Base-by-base conservation (phyloP, 2,113 vertebrate species). In the Poecilia latipinna region DNA sequence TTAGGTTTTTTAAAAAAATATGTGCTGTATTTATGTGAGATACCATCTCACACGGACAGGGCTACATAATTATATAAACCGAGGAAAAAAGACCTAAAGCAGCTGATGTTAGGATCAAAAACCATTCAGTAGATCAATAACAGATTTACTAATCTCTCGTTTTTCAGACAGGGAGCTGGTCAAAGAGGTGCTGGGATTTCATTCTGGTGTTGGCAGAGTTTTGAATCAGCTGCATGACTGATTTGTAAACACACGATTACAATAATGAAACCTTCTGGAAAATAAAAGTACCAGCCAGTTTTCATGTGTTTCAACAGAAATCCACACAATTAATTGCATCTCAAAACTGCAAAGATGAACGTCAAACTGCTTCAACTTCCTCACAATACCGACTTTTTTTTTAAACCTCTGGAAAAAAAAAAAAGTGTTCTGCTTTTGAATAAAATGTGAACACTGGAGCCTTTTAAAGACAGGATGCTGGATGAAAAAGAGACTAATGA, bases 401-500 rank as follows among this genome's bases (percentile, higher is more conserved):
- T 44, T 44, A 17, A 37, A 28, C 8, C n/a, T 64, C 37, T 29
- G 22, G 28, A 28, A 28, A 1, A 33, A 28, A 28, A 1, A 33
- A 37, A 24, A 65, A 2, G 2, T 42, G 0, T 24, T 37, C 35
- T 65, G 10, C 4, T 4, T 37, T 54, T 57, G 24, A 22, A 39
- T 24, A 44, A 65, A 72, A 1, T 19, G 11, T 24, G 8, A 66
- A 28, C 26, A 8, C 22, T 31, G 61, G 54, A 5, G 68, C 5
- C 4, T 8, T 29, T 26, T 28, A 11, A 54, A 37, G 32, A 69
- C 65, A 65, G 26, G 13, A 67, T 11, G 61, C 51, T 24, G n/a
- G 66, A 48, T 12, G 33, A 28, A 26, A 62, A 37, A 13, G 26
- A 70, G 68, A 81, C 24, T 13, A 24, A 19, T 10, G 78, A 29